A percentile compares a stretch with the other conserved stretches of the same genome.
phyloP scores from a whole-genome alignment of 2,113 vertebrate genomes.

The Myotis brandtii region DNA sequence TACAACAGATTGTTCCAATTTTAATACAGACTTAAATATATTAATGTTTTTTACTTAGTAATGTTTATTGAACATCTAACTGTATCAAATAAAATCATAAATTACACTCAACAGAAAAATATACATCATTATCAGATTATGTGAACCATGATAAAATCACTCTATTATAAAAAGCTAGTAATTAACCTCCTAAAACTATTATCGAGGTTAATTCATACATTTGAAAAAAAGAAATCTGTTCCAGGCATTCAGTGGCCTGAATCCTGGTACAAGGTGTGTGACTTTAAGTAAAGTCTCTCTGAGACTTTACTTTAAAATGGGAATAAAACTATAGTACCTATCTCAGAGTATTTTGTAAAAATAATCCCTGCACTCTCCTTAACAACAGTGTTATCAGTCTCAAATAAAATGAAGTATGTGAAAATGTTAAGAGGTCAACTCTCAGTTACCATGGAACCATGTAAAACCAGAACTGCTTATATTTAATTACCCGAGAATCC shows the following conservation, averaged over 20 bases:
- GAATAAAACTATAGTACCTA: background rate
- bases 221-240: background rate
- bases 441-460: background rate
- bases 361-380: background rate
- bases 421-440: constrained; percentile 19
- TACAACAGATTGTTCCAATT: background rate
- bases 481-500: background rate
- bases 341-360: background rate
- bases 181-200: background rate
- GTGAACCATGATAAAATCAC: background rate
- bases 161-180: constrained; percentile 19
- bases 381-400: background rate
- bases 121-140: constrained; percentile 2
- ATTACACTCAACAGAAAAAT: constrained; percentile 37
- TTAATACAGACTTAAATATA: constrained; percentile 28
- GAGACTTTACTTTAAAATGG: constrained; percentile 28
- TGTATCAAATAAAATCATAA: constrained; percentile 30
- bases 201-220: constrained; percentile 34
- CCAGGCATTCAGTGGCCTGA: background rate
- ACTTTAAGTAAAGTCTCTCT: background rate
- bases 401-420: constrained; percentile 26
- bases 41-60: constrained; percentile 27
- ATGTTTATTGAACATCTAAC: constrained; percentile 26
- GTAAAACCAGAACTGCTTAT: background rate
- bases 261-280: constrained; percentile 14